Evolutionary conservation across 2,888 invertebrate genomes (phyloP).

Genomic region (Coecobrya sp.): DNA sequence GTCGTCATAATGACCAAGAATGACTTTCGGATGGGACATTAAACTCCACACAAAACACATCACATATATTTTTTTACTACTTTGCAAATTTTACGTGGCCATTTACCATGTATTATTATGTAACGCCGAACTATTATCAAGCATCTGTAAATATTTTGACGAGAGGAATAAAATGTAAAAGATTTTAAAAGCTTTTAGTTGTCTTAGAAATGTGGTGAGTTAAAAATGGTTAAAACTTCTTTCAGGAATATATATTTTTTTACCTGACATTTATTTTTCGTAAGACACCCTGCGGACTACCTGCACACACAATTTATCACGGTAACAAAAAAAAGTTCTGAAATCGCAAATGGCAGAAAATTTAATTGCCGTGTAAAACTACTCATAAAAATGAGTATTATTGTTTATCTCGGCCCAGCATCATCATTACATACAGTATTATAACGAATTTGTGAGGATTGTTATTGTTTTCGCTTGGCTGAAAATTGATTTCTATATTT

Average conservation of each 20-base stretch:
- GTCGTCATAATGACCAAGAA: conserved; percentile 16
- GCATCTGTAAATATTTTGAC: conserved; percentile 37
- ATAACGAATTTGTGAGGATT: background rate
- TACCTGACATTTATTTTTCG: conserved; percentile 1
- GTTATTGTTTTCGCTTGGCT: conserved; percentile 20
- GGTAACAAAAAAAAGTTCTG: background rate
- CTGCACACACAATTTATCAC: conserved; percentile 36
- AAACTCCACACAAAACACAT: background rate
- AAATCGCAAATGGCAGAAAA: background rate
- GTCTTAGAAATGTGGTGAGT: background rate
- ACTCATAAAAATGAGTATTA: conserved; percentile 1
- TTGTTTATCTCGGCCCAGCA: background rate
- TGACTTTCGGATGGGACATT: background rate
- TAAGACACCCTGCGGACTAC: background rate
- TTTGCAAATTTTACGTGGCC: background rate
- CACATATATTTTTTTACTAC: conserved; percentile 1
- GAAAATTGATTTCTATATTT: conserved; percentile 78
- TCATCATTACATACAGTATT: no score
- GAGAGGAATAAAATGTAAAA: background rate
- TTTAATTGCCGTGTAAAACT: conserved; percentile 42
- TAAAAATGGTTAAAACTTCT: background rate
- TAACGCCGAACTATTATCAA: background rate
- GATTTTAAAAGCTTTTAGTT: background rate
- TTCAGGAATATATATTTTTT: conserved; percentile 24
- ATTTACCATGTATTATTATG: background rate